Evolutionary conservation across 2,888 invertebrate species (phyloP).

Genomic region (Cyclophora punctaria): DNA sequence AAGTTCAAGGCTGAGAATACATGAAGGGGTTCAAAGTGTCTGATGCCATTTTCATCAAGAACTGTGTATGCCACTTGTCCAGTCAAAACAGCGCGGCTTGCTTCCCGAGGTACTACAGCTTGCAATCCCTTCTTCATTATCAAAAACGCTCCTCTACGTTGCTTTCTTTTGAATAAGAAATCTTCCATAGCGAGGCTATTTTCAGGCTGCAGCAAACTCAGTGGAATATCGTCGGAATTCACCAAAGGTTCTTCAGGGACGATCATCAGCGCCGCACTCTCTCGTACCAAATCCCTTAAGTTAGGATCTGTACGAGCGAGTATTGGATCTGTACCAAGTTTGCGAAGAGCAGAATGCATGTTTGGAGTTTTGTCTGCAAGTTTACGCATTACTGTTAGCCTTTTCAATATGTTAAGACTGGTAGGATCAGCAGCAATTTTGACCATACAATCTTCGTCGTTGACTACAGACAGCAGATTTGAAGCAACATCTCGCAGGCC

Average conservation of each 20-base stretch:
- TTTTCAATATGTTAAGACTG: constrained; percentile 79
- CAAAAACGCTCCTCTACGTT: constrained; percentile 76
- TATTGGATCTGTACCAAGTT: constrained; percentile 79
- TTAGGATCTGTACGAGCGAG: constrained; percentile 80
- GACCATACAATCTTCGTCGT: constrained; percentile 72
- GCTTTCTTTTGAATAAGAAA: constrained; percentile 77
- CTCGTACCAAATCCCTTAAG: constrained; percentile 80
- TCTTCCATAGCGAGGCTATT: constrained; percentile 86
- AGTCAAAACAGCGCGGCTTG: constrained; percentile 81
- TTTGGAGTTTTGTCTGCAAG: constrained; percentile 80
- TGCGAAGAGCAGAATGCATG: constrained; percentile 75
- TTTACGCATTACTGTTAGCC: constrained; percentile 81
- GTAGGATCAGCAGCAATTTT: constrained; percentile 75
- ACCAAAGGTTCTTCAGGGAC: constrained; percentile 77
- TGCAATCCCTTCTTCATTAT: constrained; percentile 84
- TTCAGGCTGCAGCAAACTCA: constrained; percentile 78
- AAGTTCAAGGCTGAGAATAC: constrained; percentile 82
- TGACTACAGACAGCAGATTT: constrained; percentile 67
- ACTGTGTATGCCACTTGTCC: constrained; percentile 85
- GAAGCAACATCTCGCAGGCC: constrained; percentile 79
- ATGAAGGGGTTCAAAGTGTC: constrained; percentile 84
- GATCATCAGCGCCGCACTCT: constrained; percentile 82
- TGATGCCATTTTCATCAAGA: constrained; percentile 84
- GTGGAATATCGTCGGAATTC: constrained; percentile 82
- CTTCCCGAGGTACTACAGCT: constrained; percentile 85